Conservation (phyloP, 2,888 invertebrate genomes). For the Muscina levida region DNA sequence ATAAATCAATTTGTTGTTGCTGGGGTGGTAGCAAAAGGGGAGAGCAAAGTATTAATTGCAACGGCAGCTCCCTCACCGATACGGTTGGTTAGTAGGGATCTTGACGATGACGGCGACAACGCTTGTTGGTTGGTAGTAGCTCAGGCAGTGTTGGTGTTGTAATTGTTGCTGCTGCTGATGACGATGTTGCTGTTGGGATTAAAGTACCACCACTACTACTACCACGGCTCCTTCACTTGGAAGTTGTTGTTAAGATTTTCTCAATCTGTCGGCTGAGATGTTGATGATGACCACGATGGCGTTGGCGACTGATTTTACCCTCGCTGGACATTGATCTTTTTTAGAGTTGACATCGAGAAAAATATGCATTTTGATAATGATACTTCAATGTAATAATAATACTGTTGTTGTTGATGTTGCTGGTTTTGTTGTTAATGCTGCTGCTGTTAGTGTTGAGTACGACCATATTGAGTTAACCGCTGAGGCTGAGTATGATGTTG, state of each 20-base stretch:
- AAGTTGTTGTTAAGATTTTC: slow-evolving; percentile 9
- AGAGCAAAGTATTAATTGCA: slow-evolving; percentile 16
- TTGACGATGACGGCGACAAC: slow-evolving; percentile 23
- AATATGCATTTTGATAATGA: slow-evolving; percentile 61
- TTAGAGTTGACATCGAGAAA: slow-evolving; percentile 61
- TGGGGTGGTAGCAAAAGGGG: neutral
- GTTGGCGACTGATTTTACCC: slow-evolving; percentile 11
- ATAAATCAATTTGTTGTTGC: slow-evolving; percentile 25
- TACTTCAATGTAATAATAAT: slow-evolving; percentile 47
- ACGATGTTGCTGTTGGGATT: slow-evolving; percentile 27
- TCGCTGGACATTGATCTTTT: slow-evolving; percentile 52
- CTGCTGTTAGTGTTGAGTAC: slow-evolving; percentile 34
- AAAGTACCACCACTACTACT: neutral
- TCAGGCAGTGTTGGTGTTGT: slow-evolving; percentile 48
- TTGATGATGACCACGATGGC: neutral
- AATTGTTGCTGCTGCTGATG: slow-evolving; percentile 21
- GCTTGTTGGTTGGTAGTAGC: slow-evolving; percentile 31
- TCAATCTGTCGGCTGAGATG: slow-evolving; percentile 10
- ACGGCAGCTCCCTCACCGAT: slow-evolving; percentile 54
- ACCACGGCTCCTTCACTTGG: too few relatives aligned
- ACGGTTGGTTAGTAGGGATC: slow-evolving; percentile 20
- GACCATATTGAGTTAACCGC: slow-evolving; percentile 10
- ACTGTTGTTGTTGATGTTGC: slow-evolving; percentile 23
- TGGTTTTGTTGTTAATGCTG: neutral
- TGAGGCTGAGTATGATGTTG: slow-evolving; percentile 21